Base-by-base conservation (phyloP, 2,113 vertebrate species). In the Isichthys henryi region DNA sequence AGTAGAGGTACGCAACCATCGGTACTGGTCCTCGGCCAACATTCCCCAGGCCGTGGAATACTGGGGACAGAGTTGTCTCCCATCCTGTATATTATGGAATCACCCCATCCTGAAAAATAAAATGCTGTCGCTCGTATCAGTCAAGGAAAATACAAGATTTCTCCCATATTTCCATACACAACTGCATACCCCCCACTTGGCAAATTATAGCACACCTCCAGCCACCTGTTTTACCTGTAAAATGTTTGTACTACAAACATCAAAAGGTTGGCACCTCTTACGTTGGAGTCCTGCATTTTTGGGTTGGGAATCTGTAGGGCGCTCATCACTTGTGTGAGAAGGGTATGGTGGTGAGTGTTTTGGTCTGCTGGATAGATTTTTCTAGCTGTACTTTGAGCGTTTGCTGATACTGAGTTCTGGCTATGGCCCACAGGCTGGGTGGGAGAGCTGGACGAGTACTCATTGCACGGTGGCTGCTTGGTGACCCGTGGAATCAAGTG, bases 401-500 rank as follows among this genome's bases (percentile, higher is more conserved):
- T 35, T 19, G 3, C 46, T 15, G n/a, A 31, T 45, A 45, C 11
- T 52, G 48, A 52, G 21, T 50, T 17, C 21, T 11, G 48, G 21
- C 21, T 52, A n/a, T 86, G 48, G 13, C 85, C 39, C 0, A 0
- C 92, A 99, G 98, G 98, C 83, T 99, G 98, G 98, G 97, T 99
- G 82, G 98, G 98, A 1, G 98, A 99, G 90, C 92, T 98, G 89
- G 98, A 99, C 0, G 98, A 99, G 94, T 99, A 98, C 1, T 97
- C 98, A 2, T 93, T 99, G 90, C 98, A 98, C 0, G 98, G 98
- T 0, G 97, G 98, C 91, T 99, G 98, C 92, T 94, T 97, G 87
- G 97, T 99, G 90, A 97, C 95, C 1, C 96, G 93, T 0, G 98
- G 98, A 50, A 95, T 96, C n/a, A 99, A 98, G 91, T 99, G 98